Evolutionary conservation across 2,888 invertebrate genomes (phyloP).

Genomic region (Norana najaformis): DNA sequence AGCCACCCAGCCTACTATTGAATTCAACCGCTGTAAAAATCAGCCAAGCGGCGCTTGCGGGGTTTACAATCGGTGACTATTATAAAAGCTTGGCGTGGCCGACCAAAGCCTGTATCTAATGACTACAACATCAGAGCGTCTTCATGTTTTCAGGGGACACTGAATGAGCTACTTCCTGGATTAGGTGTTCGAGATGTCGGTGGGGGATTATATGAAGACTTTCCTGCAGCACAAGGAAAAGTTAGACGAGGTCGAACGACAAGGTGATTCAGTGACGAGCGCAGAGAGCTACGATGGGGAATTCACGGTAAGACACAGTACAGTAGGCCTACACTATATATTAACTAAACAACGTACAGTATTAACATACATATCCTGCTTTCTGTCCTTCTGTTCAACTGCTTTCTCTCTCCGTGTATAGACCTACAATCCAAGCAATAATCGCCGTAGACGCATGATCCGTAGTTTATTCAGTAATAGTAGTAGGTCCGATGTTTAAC

Average conservation of each 20-base stretch:
- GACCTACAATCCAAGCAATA: too few species aligned
- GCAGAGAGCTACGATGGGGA: constrained; percentile 5
- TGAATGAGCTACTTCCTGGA: too few species aligned
- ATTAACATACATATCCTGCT: too few species aligned
- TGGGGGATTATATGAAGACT: not conserved
- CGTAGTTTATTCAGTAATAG: too few species aligned
- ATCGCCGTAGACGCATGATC: too few species aligned
- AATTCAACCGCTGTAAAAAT: not conserved
- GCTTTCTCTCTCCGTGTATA: not conserved
- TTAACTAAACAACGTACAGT: too few species aligned
- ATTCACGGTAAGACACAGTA: not conserved
- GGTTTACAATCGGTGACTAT: not conserved
- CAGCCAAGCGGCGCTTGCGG: not conserved
- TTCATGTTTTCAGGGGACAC: too few species aligned
- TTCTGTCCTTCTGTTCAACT: not conserved
- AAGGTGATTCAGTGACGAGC: not conserved
- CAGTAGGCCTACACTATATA: too few species aligned
- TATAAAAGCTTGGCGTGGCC: not conserved
- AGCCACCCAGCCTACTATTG: not conserved
- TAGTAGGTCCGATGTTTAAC: too few species aligned
- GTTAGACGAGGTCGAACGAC: not conserved
- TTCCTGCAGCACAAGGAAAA: not conserved
- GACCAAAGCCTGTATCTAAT: not conserved
- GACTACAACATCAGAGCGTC: not conserved
- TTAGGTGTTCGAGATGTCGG: not conserved